Conservation (phyloP, 2,888 invertebrate genomes). For the Oithona nana region DNA sequence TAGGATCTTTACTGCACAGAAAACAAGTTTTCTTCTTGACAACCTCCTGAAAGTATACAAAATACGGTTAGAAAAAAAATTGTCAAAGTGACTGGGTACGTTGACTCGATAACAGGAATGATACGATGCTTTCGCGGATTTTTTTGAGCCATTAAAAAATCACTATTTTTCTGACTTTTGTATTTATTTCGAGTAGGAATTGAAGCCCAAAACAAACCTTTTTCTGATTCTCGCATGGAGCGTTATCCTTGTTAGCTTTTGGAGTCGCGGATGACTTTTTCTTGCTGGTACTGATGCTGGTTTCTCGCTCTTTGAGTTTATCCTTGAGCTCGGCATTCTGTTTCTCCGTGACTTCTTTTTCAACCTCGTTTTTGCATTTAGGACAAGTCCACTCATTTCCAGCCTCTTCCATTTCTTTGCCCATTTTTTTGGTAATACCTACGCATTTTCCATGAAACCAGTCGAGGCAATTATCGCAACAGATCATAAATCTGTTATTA, state of each 20-base stretch:
- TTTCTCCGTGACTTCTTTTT: slow-evolving; percentile 16
- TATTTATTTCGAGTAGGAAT: background rate
- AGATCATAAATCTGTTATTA: slow-evolving; percentile 84
- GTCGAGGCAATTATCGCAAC: slow-evolving; percentile 84
- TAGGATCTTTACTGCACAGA: slow-evolving; percentile 36
- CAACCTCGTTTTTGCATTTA: slow-evolving; percentile 38
- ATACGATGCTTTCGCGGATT: no score
- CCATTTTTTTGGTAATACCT: slow-evolving; percentile 72
- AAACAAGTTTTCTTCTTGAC: background rate
- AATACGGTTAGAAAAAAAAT: no score
- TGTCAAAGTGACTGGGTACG: no score
- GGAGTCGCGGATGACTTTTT: background rate
- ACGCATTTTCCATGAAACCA: slow-evolving; percentile 98
- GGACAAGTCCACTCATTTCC: slow-evolving; percentile 77
- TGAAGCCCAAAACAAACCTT: background rate
- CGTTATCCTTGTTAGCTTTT: background rate
- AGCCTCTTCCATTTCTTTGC: slow-evolving; percentile 56
- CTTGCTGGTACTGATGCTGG: background rate
- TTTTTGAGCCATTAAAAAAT: background rate
- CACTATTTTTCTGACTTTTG: background rate
- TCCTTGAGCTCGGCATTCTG: background rate
- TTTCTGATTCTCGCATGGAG: background rate
- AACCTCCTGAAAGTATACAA: background rate
- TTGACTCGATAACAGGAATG: no score
- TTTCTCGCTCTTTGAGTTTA: slow-evolving; percentile 6